phyloP scores from a whole-genome alignment of 1,140 invertebrate genomes.

The Varroa destructor region DNA sequence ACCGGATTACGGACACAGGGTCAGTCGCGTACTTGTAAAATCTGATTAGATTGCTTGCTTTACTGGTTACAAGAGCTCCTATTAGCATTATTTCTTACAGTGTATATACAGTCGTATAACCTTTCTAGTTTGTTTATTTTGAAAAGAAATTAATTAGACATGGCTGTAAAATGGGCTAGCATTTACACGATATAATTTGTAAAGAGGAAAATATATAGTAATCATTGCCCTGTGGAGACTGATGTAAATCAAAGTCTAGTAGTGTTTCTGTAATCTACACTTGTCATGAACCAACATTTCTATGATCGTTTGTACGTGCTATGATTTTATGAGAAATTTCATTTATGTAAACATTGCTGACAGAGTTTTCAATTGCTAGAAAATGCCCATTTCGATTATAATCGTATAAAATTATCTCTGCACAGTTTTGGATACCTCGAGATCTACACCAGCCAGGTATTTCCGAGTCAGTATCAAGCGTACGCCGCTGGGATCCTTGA shows the following conservation, averaged over 20 bases:
- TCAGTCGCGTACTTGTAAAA: neutral
- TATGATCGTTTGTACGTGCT: too few species aligned
- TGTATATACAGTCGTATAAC: neutral
- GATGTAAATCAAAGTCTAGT: too few species aligned
- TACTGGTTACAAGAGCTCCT: too few species aligned
- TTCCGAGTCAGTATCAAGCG: constrained; percentile 55
- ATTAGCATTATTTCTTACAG: too few species aligned
- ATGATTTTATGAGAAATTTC: too few species aligned
- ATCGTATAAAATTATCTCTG: too few species aligned
- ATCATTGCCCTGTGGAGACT: neutral
- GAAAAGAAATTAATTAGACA: neutral
- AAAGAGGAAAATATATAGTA: neutral
- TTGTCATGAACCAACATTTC: too few species aligned
- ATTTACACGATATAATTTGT: neutral
- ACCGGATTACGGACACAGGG: constrained; percentile 8
- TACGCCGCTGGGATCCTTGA: constrained; percentile 78
- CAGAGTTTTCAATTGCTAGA: too few species aligned
- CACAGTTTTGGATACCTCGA: constrained; percentile 60
- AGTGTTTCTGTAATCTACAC: too few species aligned
- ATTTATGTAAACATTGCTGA: too few species aligned
- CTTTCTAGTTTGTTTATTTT: neutral
- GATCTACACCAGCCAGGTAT: constrained; percentile 56
- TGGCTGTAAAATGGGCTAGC: neutral
- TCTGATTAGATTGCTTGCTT: too few species aligned
- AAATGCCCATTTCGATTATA: too few species aligned